Evolutionary conservation across 2,797 vertebrate genomes (phyloP).

Genomic region (Pipistrellus nathusii): DNA sequence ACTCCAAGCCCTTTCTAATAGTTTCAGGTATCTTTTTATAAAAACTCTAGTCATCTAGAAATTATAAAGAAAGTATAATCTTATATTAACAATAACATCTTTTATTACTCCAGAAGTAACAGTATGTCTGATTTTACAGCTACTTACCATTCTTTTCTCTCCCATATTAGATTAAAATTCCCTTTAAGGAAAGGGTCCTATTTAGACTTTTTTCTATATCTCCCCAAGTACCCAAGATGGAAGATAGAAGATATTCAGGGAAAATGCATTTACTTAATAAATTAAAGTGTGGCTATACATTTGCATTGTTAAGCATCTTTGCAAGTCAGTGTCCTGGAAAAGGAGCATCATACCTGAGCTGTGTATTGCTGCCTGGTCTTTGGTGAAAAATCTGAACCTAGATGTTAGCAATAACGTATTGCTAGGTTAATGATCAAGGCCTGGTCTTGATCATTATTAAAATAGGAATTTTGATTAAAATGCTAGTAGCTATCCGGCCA

Average conservation of each 20-base stretch:
- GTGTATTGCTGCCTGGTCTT: neutral
- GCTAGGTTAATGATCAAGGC: too few species aligned
- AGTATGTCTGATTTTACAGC: neutral
- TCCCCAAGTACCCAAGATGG: neutral
- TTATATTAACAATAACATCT: neutral
- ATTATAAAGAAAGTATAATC: neutral
- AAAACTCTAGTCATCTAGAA: constrained; percentile 35
- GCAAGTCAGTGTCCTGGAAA: neutral
- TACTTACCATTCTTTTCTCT: neutral
- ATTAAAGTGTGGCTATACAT: neutral
- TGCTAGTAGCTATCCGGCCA: neutral
- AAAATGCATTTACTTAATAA: neutral
- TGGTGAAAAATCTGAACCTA: too few species aligned
- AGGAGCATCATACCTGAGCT: neutral
- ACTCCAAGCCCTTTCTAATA: constrained; percentile 37
- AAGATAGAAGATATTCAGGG: neutral
- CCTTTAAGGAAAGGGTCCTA: neutral
- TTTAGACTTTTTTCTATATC: neutral
- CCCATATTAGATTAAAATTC: constrained; percentile 1
- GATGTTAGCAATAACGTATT: too few species aligned
- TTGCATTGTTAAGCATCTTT: neutral
- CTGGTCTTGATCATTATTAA: neutral
- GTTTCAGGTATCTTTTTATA: neutral
- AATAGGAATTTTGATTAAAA: neutral
- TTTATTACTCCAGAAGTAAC: neutral